Conservation (phyloP, 2,797 vertebrate genomes). For the Cirrhinus mrigala region DNA sequence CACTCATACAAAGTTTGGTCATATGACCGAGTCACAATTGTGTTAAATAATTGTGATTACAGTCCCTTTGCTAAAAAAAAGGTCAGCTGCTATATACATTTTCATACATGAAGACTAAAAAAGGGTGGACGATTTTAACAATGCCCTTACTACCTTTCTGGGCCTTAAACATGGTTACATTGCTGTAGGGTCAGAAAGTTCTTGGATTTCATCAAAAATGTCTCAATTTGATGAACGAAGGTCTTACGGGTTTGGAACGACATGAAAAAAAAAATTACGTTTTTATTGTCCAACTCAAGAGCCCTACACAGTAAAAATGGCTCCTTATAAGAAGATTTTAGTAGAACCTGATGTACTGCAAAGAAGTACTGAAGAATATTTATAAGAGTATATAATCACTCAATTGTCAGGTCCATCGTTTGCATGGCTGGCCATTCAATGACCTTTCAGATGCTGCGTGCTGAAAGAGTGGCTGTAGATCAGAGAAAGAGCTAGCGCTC, state of each 20-base stretch:
- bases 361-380: not conserved
- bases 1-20: too few relatives aligned
- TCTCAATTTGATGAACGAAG: too few relatives aligned
- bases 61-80: too few relatives aligned
- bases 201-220: too few relatives aligned
- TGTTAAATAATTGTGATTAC: too few relatives aligned
- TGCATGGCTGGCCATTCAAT: conserved; percentile 40
- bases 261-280: too few relatives aligned
- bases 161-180: too few relatives aligned
- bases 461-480: conserved; percentile 29
- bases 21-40: too few relatives aligned
- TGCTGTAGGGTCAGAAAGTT: too few relatives aligned
- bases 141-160: too few relatives aligned
- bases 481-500: conserved; percentile 34
- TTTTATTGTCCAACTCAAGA: not conserved
- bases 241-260: too few relatives aligned
- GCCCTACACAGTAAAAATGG: not conserved
- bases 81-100: not conserved
- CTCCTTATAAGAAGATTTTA: not conserved
- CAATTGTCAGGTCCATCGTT: conserved; percentile 9
- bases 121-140: too few relatives aligned
- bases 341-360: not conserved
- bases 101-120: not conserved
- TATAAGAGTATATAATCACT: not conserved
- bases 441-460: conserved; percentile 35